These are phyloP conservation scores for Homarus gammarus DNA, from an alignment of 2,888 invertebrate species.

Conservation along the genomic window DNA sequence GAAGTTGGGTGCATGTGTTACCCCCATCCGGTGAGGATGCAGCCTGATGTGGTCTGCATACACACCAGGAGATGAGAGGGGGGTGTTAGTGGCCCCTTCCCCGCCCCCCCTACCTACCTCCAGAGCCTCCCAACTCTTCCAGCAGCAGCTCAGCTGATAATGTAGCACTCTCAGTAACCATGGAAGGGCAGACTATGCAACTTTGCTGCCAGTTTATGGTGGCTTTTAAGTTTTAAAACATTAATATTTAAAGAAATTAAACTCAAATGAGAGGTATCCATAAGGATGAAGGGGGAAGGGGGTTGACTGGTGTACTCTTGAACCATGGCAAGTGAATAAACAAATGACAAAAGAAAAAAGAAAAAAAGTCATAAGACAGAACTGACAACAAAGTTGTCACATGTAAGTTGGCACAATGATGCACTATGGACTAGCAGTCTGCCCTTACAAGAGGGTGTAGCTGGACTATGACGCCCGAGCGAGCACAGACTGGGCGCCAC, in stretches of 20 bases:
- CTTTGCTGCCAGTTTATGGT: constrained; percentile 64
- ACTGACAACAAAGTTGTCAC: constrained; percentile 70
- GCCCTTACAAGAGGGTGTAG: constrained; percentile 69
- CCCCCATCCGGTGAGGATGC: constrained; percentile 72
- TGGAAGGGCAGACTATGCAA: constrained; percentile 73
- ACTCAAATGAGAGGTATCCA: not conserved
- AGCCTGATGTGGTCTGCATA: constrained; percentile 67
- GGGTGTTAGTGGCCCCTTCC: constrained; percentile 70
- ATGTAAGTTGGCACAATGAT: constrained; percentile 67
- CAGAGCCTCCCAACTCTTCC: constrained; percentile 35
- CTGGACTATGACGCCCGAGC: constrained; percentile 43
- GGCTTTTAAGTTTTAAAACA: not conserved
- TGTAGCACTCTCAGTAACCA: constrained; percentile 48
- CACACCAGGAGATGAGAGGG: constrained; percentile 71
- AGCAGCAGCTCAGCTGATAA: constrained; percentile 42
- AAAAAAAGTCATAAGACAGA: not conserved
- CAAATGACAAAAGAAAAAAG: constrained; percentile 12
- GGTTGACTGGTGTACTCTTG: not conserved
- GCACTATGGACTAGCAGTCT: constrained; percentile 73
- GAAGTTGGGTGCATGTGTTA: constrained; percentile 60
- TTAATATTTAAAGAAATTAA: not conserved
- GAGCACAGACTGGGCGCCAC: constrained; percentile 59
- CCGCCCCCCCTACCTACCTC: constrained; percentile 37
- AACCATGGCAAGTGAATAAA: not conserved
- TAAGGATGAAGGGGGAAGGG: not conserved